A percentile compares a stretch with the other conserved stretches of the same genome.
Conservation (phyloP, 2,113 vertebrate species). For the Xenotilapia longispinis region DNA sequence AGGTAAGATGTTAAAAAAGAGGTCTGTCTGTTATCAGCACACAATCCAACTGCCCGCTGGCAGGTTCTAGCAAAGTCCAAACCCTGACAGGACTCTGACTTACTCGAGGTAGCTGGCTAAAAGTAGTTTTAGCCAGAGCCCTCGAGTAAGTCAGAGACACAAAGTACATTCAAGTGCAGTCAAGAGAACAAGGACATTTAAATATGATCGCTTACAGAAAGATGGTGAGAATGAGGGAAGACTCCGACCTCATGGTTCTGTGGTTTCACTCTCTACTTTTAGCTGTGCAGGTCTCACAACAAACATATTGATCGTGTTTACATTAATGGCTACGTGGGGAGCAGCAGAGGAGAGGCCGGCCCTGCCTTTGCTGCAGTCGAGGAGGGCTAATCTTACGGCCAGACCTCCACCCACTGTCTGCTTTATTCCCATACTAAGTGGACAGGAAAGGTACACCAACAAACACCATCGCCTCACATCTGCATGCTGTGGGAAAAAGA, state of each 20-base stretch:
- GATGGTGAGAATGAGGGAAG: background rate
- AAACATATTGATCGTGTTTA: constrained; percentile 72
- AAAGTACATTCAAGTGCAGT: background rate
- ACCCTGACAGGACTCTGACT: background rate
- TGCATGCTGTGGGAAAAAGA: constrained; percentile 77
- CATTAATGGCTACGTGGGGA: constrained; percentile 51
- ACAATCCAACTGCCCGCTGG: background rate
- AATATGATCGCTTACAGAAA: background rate
- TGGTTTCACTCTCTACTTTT: constrained; percentile 22
- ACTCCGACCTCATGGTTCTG: constrained; percentile 1
- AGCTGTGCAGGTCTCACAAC: constrained; percentile 44
- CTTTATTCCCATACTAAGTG: constrained; percentile 33
- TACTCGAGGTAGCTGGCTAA: background rate
- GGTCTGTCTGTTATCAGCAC: background rate
- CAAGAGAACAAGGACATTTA: background rate
- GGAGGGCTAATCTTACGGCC: constrained; percentile 47
- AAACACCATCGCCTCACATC: constrained; percentile 58
- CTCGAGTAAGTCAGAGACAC: background rate
- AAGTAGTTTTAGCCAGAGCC: background rate
- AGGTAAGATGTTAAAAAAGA: background rate
- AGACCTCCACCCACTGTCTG: constrained; percentile 50
- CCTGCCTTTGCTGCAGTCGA: constrained; percentile 52
- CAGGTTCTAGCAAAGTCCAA: background rate
- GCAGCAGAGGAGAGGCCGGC: constrained; percentile 43
- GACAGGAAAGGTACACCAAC: constrained; percentile 45